A percentile compares a stretch with the other conserved stretches of the same genome.
These are phyloP conservation scores for Cinclus cinclus DNA, from an alignment of 2,113 vertebrate species.

Conservation along the genomic window DNA sequence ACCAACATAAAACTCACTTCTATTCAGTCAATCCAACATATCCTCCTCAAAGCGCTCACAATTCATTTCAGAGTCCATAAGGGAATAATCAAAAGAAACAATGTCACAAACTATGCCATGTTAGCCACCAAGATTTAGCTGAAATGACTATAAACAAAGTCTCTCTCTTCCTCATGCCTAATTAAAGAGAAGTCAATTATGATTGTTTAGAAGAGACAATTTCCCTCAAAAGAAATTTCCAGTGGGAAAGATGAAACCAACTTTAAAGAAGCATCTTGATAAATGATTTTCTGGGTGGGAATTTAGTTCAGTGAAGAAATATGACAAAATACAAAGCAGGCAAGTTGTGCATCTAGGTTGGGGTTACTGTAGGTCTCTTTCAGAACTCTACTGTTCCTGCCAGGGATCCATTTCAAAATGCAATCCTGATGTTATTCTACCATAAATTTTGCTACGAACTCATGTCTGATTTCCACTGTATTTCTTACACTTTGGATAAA, in stretches of 20 bases:
- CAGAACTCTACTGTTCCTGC: neutral
- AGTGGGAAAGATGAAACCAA: neutral
- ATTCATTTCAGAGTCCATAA: neutral
- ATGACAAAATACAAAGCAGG: neutral
- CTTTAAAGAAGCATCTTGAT: neutral
- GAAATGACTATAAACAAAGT: neutral
- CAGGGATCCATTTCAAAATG: neutral
- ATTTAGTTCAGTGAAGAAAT: neutral
- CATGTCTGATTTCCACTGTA: neutral
- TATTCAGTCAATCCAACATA: neutral
- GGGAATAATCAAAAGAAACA: conserved; percentile 9
- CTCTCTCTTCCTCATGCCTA: neutral
- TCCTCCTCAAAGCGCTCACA: neutral
- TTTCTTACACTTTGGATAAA: neutral
- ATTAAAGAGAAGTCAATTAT: neutral
- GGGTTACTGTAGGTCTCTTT: neutral
- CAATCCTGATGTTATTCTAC: neutral
- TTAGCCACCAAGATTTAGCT: neutral
- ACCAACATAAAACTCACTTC: neutral
- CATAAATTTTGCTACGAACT: neutral
- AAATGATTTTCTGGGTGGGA: neutral
- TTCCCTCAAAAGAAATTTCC: neutral
- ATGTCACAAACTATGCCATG: neutral
- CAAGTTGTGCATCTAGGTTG: neutral
- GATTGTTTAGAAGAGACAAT: neutral